These are phyloP conservation scores for Pemphigus obesinymphae DNA, from an alignment of 1,140 invertebrate genomes.

Conservation along the genomic window DNA sequence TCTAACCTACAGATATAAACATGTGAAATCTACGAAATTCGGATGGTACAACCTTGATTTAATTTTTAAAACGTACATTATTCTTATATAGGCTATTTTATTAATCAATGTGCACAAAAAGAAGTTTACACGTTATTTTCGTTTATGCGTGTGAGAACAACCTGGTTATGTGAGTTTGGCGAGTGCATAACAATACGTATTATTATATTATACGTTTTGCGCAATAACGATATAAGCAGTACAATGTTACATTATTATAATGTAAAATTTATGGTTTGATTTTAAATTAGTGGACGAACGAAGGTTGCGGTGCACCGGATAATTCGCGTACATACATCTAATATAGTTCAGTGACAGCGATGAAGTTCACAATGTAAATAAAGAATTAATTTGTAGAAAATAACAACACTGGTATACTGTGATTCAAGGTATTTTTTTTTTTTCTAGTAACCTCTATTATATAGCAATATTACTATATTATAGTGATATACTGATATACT, in stretches of 20 bases:
- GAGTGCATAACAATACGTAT: background rate
- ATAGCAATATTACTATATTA: background rate
- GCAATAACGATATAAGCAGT: background rate
- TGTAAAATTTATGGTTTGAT: background rate
- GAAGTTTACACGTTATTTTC: background rate
- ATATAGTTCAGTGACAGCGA: background rate
- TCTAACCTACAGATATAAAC: too few relatives aligned
- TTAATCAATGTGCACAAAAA: background rate
- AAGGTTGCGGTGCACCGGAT: background rate
- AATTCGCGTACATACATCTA: background rate
- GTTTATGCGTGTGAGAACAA: background rate
- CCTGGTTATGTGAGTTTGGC: background rate
- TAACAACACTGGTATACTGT: background rate
- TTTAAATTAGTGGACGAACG: slow-evolving; percentile 8
- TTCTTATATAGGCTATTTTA: background rate
- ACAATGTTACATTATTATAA: slow-evolving; percentile 9
- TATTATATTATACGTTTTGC: too few relatives aligned
- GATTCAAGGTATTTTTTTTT: background rate
- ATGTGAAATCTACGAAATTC: too few relatives aligned
- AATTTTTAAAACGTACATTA: background rate
- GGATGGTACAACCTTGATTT: background rate
- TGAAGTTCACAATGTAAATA: background rate
- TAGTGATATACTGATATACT: too few relatives aligned
- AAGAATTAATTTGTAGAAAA: background rate
- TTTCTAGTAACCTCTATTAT: background rate